phyloP scores from a whole-genome alignment of 2,888 invertebrate species.

The Lithosia quadra region DNA sequence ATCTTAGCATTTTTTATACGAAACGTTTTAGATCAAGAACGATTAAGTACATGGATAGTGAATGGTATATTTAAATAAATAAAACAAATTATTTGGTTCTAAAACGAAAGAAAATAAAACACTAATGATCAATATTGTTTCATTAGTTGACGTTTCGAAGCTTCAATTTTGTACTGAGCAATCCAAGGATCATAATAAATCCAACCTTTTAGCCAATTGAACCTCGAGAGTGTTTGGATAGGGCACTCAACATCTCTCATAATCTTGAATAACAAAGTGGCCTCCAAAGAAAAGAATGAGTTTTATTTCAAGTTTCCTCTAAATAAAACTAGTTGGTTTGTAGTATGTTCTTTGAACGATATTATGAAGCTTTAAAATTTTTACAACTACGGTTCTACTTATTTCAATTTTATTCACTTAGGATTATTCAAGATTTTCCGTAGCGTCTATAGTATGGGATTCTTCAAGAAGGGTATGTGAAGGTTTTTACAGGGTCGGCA shows the following conservation, averaged over 20 bases:
- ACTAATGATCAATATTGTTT: slow-evolving; percentile 1
- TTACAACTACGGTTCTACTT: background rate
- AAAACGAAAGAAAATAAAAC: background rate
- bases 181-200: slow-evolving; percentile 28
- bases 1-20: too few species aligned
- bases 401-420: background rate
- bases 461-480: too few species aligned
- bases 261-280: slow-evolving; percentile 49
- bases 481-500: too few species aligned
- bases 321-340: slow-evolving; percentile 9
- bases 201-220: slow-evolving; percentile 48
- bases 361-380: too few species aligned
- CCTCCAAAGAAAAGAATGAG: slow-evolving; percentile 34
- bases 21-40: too few species aligned
- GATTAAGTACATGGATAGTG: too few species aligned
- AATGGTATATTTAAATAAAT: too few species aligned
- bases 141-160: slow-evolving; percentile 7
- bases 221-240: slow-evolving; percentile 27
- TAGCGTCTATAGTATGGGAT: too few species aligned
- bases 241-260: slow-evolving; percentile 36
- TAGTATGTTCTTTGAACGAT: slow-evolving; percentile 12
- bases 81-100: background rate
- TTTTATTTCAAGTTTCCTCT: slow-evolving; percentile 23
- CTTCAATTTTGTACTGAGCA: slow-evolving; percentile 25
- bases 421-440: too few species aligned